Conservation (phyloP, 2,888 invertebrate species). For the Prenolepis imparis region DNA sequence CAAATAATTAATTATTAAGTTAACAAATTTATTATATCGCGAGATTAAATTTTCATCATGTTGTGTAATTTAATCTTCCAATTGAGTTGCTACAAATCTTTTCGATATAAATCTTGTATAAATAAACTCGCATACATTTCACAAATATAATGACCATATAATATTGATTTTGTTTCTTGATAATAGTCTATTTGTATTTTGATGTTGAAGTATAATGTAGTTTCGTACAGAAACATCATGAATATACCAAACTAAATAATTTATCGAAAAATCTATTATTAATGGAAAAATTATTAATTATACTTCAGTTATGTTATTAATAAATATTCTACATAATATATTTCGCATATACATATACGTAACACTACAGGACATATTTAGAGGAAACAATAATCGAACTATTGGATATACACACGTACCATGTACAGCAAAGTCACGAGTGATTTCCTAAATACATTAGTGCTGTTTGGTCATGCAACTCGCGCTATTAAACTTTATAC, state of each 20-base stretch:
- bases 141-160: neutral
- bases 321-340: neutral
- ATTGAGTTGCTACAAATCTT: neutral
- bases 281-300: neutral
- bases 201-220: neutral
- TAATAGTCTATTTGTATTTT: neutral
- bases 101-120: conserved; percentile 4
- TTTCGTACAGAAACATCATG: neutral
- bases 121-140: neutral
- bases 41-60: conserved; percentile 16
- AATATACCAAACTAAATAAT: conserved; percentile 6
- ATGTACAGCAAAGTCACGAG: conserved; percentile 12
- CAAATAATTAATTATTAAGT: neutral
- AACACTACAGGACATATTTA: neutral
- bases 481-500: neutral
- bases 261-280: neutral
- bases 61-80: conserved; percentile 8
- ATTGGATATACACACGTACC: neutral
- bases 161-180: conserved; percentile 4
- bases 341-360: neutral
- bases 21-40: neutral
- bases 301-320: neutral
- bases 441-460: conserved; percentile 23
- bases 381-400: neutral
- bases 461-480: conserved; percentile 32